Evolutionary conservation across 2,888 invertebrate genomes (phyloP).

Genomic region (Papilio gigon): DNA sequence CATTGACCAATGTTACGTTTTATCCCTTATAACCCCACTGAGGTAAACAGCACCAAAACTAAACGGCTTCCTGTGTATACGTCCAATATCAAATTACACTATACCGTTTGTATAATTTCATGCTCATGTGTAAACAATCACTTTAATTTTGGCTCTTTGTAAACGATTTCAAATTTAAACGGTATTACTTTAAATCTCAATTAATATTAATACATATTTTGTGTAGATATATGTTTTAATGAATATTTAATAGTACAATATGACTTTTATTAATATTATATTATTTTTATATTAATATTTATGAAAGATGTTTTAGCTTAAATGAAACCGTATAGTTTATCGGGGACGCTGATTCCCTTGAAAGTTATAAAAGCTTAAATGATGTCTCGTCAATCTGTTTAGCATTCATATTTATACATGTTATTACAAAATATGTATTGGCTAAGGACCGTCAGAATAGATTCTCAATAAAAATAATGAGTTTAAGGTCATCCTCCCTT

Average conservation of each 20-base stretch:
- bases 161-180: not conserved
- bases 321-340: not conserved
- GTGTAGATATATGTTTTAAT: no score
- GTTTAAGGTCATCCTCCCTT: slow-evolving; percentile 31
- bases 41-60: not conserved
- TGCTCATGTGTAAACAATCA: not conserved
- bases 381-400: not conserved
- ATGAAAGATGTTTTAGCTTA: not conserved
- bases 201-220: no score
- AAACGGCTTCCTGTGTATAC: not conserved
- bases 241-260: no score
- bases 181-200: no score
- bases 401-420: not conserved
- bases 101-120: not conserved
- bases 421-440: not conserved
- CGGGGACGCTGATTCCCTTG: not conserved
- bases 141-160: not conserved
- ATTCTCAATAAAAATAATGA: not conserved
- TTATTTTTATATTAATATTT: no score
- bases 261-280: no score
- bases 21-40: not conserved
- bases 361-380: not conserved
- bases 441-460: not conserved
- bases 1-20: not conserved
- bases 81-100: not conserved